Percentiles rank a stretch among this genome's conserved stretches.
phyloP scores from a whole-genome alignment of 1,140 invertebrate species.

The Myzus persicae region DNA sequence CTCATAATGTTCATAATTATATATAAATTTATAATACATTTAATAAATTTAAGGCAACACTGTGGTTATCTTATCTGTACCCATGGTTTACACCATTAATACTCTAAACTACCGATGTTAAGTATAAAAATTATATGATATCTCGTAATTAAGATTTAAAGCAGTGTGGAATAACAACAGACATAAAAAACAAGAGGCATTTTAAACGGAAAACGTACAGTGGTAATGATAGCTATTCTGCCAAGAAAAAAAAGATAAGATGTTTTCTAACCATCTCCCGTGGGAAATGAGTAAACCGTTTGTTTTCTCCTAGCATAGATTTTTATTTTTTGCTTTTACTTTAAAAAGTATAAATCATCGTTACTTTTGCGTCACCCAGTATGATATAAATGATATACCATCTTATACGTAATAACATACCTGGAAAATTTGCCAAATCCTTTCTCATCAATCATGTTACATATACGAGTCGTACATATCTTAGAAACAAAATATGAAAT shows the following conservation, averaged over 20 bases:
- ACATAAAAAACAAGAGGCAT: background rate
- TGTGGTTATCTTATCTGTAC: background rate
- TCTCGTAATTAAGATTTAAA: background rate
- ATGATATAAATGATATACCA: slow-evolving; percentile 38
- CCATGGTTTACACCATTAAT: background rate
- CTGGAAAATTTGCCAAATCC: slow-evolving; percentile 55
- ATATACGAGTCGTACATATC: background rate
- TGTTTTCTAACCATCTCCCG: background rate
- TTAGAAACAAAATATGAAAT: slow-evolving; percentile 2
- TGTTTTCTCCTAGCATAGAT: background rate
- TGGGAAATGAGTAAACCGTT: slow-evolving; percentile 32
- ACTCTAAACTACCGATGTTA: background rate
- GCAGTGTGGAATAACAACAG: background rate
- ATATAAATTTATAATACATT: background rate
- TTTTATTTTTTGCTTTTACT: slow-evolving; percentile 27
- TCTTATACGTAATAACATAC: slow-evolving; percentile 41
- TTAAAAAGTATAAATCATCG: slow-evolving; percentile 29
- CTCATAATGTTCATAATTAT: no score
- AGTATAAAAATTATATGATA: background rate
- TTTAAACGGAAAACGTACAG: background rate
- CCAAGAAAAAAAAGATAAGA: background rate
- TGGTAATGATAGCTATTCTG: background rate
- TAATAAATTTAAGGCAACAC: background rate
- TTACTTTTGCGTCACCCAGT: slow-evolving; percentile 52
- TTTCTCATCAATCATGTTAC: slow-evolving; percentile 44